Conservation (phyloP, 2,888 invertebrate species). For the Sinelater perroti region DNA sequence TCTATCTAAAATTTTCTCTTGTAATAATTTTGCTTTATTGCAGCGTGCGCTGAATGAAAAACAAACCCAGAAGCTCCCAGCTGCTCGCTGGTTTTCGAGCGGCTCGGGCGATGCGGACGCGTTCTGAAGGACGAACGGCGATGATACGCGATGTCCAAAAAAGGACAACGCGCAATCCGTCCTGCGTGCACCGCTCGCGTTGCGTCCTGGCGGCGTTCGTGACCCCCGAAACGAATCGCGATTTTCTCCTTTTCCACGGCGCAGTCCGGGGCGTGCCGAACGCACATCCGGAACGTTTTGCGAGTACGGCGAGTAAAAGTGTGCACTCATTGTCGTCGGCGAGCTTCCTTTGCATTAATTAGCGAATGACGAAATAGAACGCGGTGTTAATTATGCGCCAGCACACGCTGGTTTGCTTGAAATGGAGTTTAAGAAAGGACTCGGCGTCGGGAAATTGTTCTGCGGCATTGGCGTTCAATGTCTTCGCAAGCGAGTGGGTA, state of each 20-base stretch:
- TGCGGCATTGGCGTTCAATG: too few relatives aligned
- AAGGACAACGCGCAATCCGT: conserved; percentile 1
- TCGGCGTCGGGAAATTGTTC: too few relatives aligned
- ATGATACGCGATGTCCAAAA: not conserved
- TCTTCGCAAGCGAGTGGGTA: too few relatives aligned
- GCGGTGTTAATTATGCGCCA: not conserved
- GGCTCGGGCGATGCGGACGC: too few relatives aligned
- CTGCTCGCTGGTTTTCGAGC: too few relatives aligned
- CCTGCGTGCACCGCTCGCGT: not conserved
- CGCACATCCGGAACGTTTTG: not conserved
- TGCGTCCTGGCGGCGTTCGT: too few relatives aligned
- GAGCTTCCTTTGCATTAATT: conserved; percentile 15
- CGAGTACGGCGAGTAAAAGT: conserved; percentile 12
- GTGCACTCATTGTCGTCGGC: conserved; percentile 9
- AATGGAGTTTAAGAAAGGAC: conserved; percentile 1
- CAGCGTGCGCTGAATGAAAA: too few relatives aligned
- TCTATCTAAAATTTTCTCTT: too few relatives aligned
- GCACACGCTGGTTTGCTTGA: conserved; percentile 3
- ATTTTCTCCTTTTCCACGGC: not conserved
- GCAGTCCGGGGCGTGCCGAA: not conserved
- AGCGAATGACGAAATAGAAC: conserved; percentile 15
- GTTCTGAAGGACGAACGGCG: conserved; percentile 1
- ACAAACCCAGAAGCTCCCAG: too few relatives aligned
- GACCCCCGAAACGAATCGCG: not conserved
- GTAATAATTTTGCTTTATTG: too few relatives aligned